These are phyloP conservation scores for Zophobas atratus DNA, from an alignment of 1,140 invertebrate genomes.

Conservation along the genomic window DNA sequence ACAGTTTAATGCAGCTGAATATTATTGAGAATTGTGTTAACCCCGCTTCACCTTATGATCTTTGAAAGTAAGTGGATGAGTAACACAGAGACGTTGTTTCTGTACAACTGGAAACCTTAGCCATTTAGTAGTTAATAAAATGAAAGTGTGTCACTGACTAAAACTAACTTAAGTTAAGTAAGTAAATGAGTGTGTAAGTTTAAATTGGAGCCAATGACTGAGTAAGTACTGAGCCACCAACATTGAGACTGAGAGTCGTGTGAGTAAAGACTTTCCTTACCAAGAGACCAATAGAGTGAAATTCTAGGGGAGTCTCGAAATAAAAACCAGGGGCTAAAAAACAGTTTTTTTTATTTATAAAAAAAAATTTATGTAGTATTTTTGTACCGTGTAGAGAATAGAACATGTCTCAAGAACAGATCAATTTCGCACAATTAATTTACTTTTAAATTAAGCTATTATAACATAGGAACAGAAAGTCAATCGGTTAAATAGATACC, in stretches of 20 bases:
- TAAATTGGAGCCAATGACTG: no score
- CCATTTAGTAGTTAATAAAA: no score
- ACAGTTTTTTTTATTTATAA: constrained; percentile 46
- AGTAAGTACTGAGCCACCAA: constrained; percentile 1
- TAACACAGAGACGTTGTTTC: no score
- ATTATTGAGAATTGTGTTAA: no score
- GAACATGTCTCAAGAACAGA: constrained; percentile 21
- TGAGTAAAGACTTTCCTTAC: constrained; percentile 36
- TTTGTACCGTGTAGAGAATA: constrained; percentile 45
- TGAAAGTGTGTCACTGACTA: no score
- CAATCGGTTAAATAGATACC: constrained; percentile 51
- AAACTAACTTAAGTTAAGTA: no score
- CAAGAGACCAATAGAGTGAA: constrained; percentile 22
- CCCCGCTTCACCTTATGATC: no score
- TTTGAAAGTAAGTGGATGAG: no score
- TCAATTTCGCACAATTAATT: constrained; percentile 21
- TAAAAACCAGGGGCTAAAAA: constrained; percentile 43
- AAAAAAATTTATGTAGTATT: constrained; percentile 32
- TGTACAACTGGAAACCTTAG: no score
- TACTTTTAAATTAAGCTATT: constrained; percentile 34
- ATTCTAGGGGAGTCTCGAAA: background rate
- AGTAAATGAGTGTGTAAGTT: no score
- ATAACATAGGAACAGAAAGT: constrained; percentile 48
- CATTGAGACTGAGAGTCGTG: background rate
- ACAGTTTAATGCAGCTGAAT: no score